Base-by-base conservation (phyloP, 2,797 vertebrate species). In the Spheniscus humboldti region DNA sequence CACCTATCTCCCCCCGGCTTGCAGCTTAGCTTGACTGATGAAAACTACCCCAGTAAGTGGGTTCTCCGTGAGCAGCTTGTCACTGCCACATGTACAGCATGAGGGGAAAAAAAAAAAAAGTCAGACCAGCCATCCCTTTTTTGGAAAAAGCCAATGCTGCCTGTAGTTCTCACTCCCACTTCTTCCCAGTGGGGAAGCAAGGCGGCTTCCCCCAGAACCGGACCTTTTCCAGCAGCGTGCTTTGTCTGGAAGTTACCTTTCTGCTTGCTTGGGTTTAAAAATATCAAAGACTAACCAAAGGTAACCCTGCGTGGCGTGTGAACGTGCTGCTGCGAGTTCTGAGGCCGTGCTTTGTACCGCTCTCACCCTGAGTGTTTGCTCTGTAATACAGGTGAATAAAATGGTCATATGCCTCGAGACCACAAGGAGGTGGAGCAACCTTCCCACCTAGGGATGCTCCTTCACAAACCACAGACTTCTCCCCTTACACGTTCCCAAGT, bases 41-140 rank as follows among this genome's bases (percentile, higher is more conserved):
- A 89, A 96, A 96, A 74, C 57, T 69, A 75, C 64, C 77, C 74
- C 50, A 81, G 63, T 64, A 69, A 91, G 92, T 24, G 76, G 92
- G 73, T 67, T 67, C 68, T 52, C 73, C 12, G 3, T 11, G 55
- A 97, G 92, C 79, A 86, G 66, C 55, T 88, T 73, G 45, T 91
- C 85, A 59, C 63, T 37, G 30, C 77, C 41, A 66, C 87, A 60
- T 43, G 45, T 71, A 83, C 23, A 95, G 68, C 67, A 74, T 31
- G 17, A 47, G 35, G 11, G 35, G 16, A 24, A 55, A 55, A 88
- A 80, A 52, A 18, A 18, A 48, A 50, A 60, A 84, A 92, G 67
- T 45, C 76, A 76, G 67, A 75, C 59, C 84, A 95, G 82, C 80
- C 88, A 78, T 39, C 76, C 96, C 93, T 93, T 97, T 97, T 97